phyloP scores from a whole-genome alignment of 2,113 vertebrate species.

The Canis aureus region DNA sequence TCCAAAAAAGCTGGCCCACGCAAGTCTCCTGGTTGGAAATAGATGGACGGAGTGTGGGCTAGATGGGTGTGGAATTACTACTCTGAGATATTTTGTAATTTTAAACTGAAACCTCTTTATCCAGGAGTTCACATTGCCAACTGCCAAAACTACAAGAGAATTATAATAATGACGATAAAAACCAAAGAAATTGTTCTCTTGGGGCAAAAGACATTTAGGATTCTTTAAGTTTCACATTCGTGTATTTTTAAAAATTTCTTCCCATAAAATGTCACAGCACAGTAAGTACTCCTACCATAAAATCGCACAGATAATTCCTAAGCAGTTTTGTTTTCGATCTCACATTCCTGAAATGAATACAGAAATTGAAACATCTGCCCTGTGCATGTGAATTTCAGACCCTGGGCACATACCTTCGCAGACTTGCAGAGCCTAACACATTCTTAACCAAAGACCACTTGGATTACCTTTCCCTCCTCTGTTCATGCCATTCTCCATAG shows the following conservation, averaged over 20 bases:
- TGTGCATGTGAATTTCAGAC: background rate
- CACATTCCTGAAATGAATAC: conserved; percentile 51
- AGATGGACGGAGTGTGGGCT: background rate
- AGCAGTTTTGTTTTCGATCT: conserved; percentile 41
- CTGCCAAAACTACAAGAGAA: conserved; percentile 49
- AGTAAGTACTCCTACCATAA: conserved; percentile 15
- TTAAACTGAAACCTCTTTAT: conserved; percentile 53
- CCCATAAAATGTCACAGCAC: conserved; percentile 1
- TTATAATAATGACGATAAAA: background rate
- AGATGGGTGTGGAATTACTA: background rate
- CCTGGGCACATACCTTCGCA: conserved; percentile 12
- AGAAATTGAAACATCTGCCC: conserved; percentile 21
- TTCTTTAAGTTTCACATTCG: conserved; percentile 31
- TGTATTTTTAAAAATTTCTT: background rate
- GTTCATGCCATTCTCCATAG: conserved; percentile 36
- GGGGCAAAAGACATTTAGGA: background rate
- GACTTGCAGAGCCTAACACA: background rate
- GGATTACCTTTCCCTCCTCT: conserved; percentile 41
- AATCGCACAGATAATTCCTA: conserved; percentile 49
- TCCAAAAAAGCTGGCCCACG: background rate
- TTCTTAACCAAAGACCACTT: conserved; percentile 27
- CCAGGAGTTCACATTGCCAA: background rate
- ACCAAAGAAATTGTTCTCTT: background rate
- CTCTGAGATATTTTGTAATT: background rate
- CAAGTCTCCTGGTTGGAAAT: conserved; percentile 34